Evolutionary conservation across 2,113 vertebrate species (phyloP).

Genomic region (Esox niger): DNA sequence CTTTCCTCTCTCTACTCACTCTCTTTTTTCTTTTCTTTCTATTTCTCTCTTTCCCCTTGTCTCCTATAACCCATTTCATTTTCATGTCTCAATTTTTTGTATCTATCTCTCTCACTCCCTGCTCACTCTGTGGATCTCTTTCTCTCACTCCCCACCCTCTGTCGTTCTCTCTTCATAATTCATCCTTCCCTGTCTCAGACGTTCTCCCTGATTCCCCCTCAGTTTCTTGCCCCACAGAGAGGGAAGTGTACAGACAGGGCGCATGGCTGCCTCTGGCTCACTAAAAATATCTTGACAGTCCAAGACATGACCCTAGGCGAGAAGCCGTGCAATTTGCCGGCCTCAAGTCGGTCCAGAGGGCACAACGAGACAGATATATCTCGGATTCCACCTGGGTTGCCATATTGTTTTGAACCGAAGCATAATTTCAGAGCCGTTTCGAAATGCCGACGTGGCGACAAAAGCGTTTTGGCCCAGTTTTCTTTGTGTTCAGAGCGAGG

Average conservation of each 20-base stretch:
- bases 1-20: neutral
- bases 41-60: neutral
- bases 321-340: constrained; percentile 36
- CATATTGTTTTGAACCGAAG: too few species aligned
- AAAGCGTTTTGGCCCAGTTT: too few species aligned
- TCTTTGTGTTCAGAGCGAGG: too few species aligned
- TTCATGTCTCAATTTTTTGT: too few species aligned
- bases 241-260: constrained; percentile 19
- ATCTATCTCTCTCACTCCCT: constrained; percentile 8
- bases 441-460: too few species aligned
- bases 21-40: constrained; percentile 6
- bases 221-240: constrained; percentile 20
- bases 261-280: constrained; percentile 53
- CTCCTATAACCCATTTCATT: constrained; percentile 19
- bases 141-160: neutral
- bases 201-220: neutral
- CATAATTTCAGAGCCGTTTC: too few species aligned
- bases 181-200: neutral
- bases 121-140: neutral
- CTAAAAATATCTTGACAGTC: too few species aligned
- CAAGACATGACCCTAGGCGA: constrained; percentile 55
- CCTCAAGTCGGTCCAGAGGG: too few species aligned
- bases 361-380: too few species aligned
- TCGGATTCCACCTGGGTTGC: too few species aligned
- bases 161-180: neutral